A percentile compares a stretch with the other conserved stretches of the same genome.
These are phyloP conservation scores for Torymus aiolomorphi DNA, from an alignment of 2,888 invertebrate species.

Conservation along the genomic window DNA sequence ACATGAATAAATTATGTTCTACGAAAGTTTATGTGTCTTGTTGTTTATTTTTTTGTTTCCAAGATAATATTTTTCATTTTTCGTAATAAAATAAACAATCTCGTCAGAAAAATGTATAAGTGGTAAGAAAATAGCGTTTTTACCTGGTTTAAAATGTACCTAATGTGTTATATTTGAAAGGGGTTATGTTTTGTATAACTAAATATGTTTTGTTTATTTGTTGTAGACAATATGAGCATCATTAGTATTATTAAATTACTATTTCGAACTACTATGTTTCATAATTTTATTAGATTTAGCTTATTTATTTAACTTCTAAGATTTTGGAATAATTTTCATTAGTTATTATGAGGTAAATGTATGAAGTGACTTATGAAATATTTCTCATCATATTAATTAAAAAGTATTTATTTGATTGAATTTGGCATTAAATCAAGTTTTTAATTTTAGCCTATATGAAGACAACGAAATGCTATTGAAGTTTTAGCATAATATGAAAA, in stretches of 20 bases:
- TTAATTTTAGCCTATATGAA: neutral
- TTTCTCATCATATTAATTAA: too few relatives aligned
- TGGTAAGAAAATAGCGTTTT: constrained; percentile 9
- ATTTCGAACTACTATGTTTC: neutral
- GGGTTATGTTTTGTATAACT: constrained; percentile 50
- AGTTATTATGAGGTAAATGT: constrained; percentile 20
- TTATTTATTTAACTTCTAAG: neutral
- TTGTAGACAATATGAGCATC: constrained; percentile 31
- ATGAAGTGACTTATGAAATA: neutral
- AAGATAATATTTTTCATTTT: constrained; percentile 27
- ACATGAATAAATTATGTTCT: constrained; percentile 36
- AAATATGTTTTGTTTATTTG: constrained; percentile 36
- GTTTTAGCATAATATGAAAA: neutral
- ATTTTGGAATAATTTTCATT: neutral
- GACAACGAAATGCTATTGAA: neutral
- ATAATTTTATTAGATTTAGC: neutral
- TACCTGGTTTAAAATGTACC: neutral
- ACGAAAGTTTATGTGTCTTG: constrained; percentile 14
- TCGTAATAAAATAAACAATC: too few relatives aligned
- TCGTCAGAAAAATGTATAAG: neutral
- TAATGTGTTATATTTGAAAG: neutral
- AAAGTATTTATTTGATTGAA: neutral
- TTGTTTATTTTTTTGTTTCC: constrained; percentile 28
- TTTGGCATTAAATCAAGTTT: neutral
- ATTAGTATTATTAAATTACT: constrained; percentile 3